These are phyloP conservation scores for Parascotia fuliginaria DNA, from an alignment of 2,888 invertebrate species.

Conservation along the genomic window DNA sequence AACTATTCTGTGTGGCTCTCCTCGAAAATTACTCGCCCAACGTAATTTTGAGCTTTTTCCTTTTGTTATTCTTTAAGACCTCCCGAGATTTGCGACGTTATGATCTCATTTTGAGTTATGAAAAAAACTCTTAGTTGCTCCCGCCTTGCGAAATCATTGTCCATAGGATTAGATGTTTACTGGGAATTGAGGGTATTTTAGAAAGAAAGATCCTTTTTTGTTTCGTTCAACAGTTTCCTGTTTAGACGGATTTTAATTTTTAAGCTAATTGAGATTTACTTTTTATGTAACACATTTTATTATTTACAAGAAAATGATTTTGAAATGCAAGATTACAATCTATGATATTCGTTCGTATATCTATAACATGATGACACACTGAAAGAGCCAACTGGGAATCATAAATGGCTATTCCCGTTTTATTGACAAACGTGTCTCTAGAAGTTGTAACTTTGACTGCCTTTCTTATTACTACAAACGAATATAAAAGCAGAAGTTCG, in stretches of 20 bases:
- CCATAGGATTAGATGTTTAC: conserved; percentile 75
- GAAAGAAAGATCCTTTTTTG: conserved; percentile 42
- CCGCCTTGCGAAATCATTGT: conserved; percentile 74
- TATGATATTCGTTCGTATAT: background rate
- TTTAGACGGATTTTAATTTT: conserved; percentile 43
- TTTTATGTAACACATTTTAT: background rate
- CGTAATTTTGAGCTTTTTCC: conserved; percentile 82
- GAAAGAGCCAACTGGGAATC: conserved; percentile 12
- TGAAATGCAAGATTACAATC: background rate
- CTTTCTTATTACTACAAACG: conserved; percentile 43
- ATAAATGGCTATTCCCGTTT: conserved; percentile 32
- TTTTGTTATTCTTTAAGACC: conserved; percentile 82
- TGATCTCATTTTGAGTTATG: conserved; percentile 85
- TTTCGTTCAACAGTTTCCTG: conserved; percentile 41
- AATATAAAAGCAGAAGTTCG: conserved; percentile 44
- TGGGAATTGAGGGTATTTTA: conserved; percentile 54
- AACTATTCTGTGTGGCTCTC: conserved; percentile 74
- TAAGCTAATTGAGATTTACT: conserved; percentile 23
- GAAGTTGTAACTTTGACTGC: conserved; percentile 33
- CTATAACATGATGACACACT: conserved; percentile 1
- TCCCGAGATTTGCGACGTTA: conserved; percentile 80
- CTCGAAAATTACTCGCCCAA: conserved; percentile 82
- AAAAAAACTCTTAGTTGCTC: conserved; percentile 80
- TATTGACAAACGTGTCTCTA: conserved; percentile 28
- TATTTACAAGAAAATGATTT: background rate